Conservation (phyloP, 2,113 vertebrate species). For the Tringa solitaria region DNA sequence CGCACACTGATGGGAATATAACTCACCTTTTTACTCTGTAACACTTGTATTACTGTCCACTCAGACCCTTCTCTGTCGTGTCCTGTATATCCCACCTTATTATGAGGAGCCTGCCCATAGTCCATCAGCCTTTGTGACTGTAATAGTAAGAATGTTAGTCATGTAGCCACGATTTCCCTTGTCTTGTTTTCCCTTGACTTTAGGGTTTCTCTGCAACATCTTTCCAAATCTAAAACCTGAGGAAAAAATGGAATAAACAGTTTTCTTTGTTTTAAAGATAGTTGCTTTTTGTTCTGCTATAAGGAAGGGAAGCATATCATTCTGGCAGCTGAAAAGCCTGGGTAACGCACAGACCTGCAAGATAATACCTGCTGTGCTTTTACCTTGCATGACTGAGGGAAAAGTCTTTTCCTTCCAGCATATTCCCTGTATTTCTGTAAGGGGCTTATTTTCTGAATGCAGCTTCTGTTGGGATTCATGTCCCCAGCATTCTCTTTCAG, state of each 20-base stretch:
- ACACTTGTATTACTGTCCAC: neutral
- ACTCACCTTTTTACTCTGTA: neutral
- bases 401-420: neutral
- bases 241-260: fast-evolving
- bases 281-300: neutral
- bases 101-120: neutral
- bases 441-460: neutral
- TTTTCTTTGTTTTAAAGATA: neutral
- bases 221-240: neutral
- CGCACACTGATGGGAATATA: neutral
- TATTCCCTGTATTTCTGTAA: neutral
- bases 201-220: neutral
- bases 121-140: neutral
- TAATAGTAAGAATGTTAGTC: neutral
- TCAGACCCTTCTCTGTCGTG: neutral
- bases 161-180: neutral
- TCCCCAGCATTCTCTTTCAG: neutral
- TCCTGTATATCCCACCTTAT: neutral
- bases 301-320: neutral
- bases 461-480: neutral
- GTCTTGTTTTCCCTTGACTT: neutral
- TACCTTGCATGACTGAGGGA: neutral
- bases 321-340: neutral
- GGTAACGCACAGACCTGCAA: neutral
- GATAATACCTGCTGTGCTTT: neutral